Conservation (phyloP, 2,113 vertebrate species). For the Notothenia rossii region DNA sequence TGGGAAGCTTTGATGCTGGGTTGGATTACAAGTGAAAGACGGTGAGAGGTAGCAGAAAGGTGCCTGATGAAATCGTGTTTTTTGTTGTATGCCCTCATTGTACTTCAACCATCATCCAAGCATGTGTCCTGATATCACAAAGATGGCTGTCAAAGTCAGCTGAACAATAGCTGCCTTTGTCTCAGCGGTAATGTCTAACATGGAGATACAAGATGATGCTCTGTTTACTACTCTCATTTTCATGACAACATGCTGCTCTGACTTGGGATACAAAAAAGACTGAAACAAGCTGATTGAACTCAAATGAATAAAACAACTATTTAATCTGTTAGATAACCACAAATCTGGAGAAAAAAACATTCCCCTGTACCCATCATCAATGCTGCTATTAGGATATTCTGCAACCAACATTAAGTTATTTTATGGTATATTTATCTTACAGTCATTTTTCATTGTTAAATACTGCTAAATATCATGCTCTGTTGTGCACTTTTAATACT, state of each 20-base stretch:
- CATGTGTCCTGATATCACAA: background rate
- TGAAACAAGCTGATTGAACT: background rate
- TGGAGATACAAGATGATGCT: no score
- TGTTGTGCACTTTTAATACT: no score
- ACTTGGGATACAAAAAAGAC: background rate
- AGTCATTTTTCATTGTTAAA: no score
- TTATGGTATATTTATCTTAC: no score
- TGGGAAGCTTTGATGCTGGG: constrained; percentile 61
- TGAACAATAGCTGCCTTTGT: constrained; percentile 44
- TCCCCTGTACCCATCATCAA: no score
- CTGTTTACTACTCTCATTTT: no score
- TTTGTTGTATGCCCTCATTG: constrained; percentile 16
- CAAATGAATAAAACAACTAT: background rate
- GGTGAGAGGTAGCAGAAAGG: background rate
- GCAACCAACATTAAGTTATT: no score
- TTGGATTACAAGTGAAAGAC: constrained; percentile 43
- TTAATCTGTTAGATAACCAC: no score
- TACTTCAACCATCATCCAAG: background rate
- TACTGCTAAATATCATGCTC: no score
- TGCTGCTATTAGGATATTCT: no score
- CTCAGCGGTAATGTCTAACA: background rate
- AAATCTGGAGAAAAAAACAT: no score
- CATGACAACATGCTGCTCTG: background rate
- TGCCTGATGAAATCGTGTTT: background rate
- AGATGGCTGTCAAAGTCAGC: background rate